Evolutionary conservation across 2,113 vertebrate species (phyloP).

Genomic region (Pterocles orientalis): DNA sequence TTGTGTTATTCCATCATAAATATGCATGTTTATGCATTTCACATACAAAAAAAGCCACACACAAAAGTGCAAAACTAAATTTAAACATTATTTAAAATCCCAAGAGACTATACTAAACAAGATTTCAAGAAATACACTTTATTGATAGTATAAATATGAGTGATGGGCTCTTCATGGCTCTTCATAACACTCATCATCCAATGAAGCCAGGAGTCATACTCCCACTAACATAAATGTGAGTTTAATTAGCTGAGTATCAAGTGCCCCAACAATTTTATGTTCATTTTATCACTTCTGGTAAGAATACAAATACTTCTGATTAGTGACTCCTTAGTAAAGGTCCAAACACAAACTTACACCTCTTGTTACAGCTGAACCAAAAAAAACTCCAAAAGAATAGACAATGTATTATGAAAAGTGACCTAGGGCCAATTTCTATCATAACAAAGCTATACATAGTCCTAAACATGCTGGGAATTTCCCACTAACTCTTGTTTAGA

Average conservation of each 20-base stretch:
- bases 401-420: not conserved
- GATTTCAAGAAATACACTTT: not conserved
- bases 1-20: not conserved
- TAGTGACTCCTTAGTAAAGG: not conserved
- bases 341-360: not conserved
- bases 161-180: not conserved
- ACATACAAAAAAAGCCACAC: not conserved
- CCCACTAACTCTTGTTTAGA: slow-evolving; percentile 8
- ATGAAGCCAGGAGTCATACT: not conserved
- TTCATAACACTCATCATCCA: not conserved
- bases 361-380: not conserved
- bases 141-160: not conserved
- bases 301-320: not conserved
- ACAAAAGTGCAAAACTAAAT: not conserved
- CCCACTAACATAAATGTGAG: not conserved
- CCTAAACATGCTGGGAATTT: slow-evolving; percentile 33
- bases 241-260: not conserved
- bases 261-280: not conserved
- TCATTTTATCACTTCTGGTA: not conserved
- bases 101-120: not conserved
- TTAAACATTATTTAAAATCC: not conserved
- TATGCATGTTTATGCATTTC: not conserved
- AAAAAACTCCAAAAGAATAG: not conserved
- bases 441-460: not conserved
- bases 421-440: not conserved